Conservation (phyloP, 2,888 invertebrate species). For the Chymomyza procnemis region DNA sequence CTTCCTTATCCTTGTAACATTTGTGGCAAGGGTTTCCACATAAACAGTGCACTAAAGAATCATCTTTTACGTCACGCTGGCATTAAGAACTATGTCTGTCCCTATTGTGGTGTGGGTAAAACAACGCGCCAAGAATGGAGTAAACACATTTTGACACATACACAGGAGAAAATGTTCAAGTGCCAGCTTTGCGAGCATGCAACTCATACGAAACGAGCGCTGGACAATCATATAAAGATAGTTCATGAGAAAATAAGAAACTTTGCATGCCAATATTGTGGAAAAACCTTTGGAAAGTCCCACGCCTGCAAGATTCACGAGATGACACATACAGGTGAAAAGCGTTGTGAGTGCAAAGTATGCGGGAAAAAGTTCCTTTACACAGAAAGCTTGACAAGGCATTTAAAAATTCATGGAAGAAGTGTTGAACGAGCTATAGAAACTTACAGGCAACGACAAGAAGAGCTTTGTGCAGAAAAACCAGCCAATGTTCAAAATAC, state of each 20-base stretch:
- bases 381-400: conserved; percentile 73
- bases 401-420: conserved; percentile 74
- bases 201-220: conserved; percentile 74
- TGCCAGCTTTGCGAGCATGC: conserved; percentile 73
- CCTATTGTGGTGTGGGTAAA: conserved; percentile 76
- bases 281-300: conserved; percentile 74
- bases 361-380: conserved; percentile 74
- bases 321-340: conserved; percentile 75
- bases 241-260: conserved; percentile 73
- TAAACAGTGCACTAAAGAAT: conserved; percentile 75
- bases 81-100: conserved; percentile 76
- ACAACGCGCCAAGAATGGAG: conserved; percentile 76
- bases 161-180: conserved; percentile 75
- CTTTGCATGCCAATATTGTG: conserved; percentile 74
- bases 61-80: conserved; percentile 76
- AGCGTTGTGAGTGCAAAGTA: conserved; percentile 73
- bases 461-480: conserved; percentile 43
- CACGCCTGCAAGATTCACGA: conserved; percentile 75
- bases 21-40: conserved; percentile 75
- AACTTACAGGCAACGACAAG: conserved; percentile 71
- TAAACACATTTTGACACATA: conserved; percentile 74
- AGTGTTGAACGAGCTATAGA: conserved; percentile 72
- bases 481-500: conserved; percentile 20
- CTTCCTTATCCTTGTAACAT: conserved; percentile 75
- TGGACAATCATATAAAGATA: conserved; percentile 73